Base-by-base conservation (phyloP, 2,888 invertebrate genomes). In the Sipha maydis region DNA sequence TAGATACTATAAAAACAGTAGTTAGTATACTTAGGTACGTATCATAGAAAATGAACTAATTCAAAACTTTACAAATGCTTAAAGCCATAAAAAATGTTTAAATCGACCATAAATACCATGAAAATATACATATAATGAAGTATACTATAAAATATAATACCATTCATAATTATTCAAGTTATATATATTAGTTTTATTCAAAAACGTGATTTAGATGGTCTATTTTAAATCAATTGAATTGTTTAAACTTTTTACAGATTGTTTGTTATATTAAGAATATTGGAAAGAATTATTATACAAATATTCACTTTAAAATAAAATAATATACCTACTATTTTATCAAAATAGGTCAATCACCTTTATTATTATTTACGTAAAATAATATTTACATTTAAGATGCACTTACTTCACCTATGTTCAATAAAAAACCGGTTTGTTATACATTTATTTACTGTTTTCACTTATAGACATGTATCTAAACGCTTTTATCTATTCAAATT, bases 341-440 rank as follows among this genome's bases (percentile, higher is more conserved):
- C 38, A 31, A 83, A 75, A 75, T 83, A 75, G 83, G 73, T 75
- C 73, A 56, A 73, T 54, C 3, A n/a, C 54, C n/a, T 83, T 11
- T 48, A 48, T 48, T 48, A 82, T 69, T 69, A 82, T 69, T 82
- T 48, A 28, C 28, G 31, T 48, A 71, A 82, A 69, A 82, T 31
- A 69, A 82, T 82, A 48, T 48, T 48, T 82, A 31, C 80, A 82
- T 28, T 67, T 69, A 38, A 69, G 80, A 82, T 82, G 80, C 21
- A 69, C 80, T 38, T 82, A 67, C 69, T 69, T 82, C 11, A 48
- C 61, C 48, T 82, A 82, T 82, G 41, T 69, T 71, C 69, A 31
- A 82, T 69, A 48, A 82, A 69, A 48, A 83, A 83, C 83, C 83
- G 71, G 83, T 83, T 83, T 83, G 25, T 73, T 54, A 83, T 83